Base-by-base conservation (phyloP, 1,140 invertebrate genomes). In the Calosoma granatense region DNA sequence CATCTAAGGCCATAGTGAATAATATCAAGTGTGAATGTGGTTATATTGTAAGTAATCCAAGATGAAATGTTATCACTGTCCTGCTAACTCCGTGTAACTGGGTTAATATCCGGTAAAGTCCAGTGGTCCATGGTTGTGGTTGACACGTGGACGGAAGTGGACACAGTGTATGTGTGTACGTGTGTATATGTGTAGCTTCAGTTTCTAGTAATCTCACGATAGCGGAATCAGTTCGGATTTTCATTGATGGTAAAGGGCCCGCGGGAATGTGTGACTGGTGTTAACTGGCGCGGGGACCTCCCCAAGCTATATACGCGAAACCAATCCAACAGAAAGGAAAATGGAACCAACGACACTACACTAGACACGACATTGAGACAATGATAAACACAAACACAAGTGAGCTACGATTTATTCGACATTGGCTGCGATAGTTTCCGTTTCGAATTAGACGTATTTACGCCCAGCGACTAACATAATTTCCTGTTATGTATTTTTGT, bases 201-300 rank as follows among this genome's bases (percentile, higher is more conserved):
- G n/a, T n/a, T n/a, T n/a, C n/a, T n/a, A n/a, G n/a, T n/a, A n/a
- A n/a, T n/a, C n/a, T n/a, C n/a, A n/a, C n/a, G n/a, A n/a, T n/a
- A n/a, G n/a, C n/a, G n/a, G n/a, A n/a, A n/a, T 47, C 41, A 4
- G 41, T 47, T 47, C 41, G 41, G 17, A 47, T 47, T 47, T 47
- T 47, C 41, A 47, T 47, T 47, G 41, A 4, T 17, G 41, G 6
- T 6, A 30, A 17, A 36, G 6, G 41, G 26, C 26, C n/a, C 26
- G 6, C 26, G 26, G n/a, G 26, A 17, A 17, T 12, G 6, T 17
- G 9, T 12, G 6, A 17, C 3, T 17, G 41, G 41, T 17, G 41
- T 47, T 47, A 47, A 47, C 41, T 47, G 41, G 41, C 41, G 15
- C 15, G 6, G 41, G 41, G 41, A 47, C 41, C n/a, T 47, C 41